A percentile compares a stretch with the other conserved stretches of the same genome.
These are phyloP conservation scores for Polyodon spathula DNA, from an alignment of 2,113 vertebrate species.

Conservation along the genomic window DNA sequence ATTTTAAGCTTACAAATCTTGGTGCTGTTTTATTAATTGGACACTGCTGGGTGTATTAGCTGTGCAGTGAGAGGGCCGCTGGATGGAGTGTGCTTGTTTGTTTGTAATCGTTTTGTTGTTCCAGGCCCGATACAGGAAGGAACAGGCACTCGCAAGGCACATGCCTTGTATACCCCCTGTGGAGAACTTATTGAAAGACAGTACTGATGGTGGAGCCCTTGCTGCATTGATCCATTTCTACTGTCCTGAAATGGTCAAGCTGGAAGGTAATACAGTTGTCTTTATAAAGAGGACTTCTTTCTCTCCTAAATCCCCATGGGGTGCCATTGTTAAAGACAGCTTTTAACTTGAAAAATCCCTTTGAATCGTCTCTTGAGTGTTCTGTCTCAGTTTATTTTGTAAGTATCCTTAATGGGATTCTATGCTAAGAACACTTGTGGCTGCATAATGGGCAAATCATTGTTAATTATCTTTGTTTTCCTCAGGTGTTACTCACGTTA, in stretches of 20 bases:
- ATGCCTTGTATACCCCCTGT: slow-evolving; percentile 85
- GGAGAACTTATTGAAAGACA: slow-evolving; percentile 89
- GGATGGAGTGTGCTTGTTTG: not conserved
- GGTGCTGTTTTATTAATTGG: too few relatives aligned
- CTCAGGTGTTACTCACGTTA: too few relatives aligned
- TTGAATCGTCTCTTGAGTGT: too few relatives aligned
- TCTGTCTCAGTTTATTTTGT: too few relatives aligned
- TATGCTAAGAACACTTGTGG: too few relatives aligned
- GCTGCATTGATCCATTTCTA: slow-evolving; percentile 89
- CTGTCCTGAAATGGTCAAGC: slow-evolving; percentile 73
- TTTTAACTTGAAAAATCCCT: too few relatives aligned
- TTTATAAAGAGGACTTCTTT: not conserved
- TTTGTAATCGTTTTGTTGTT: slow-evolving; percentile 11
- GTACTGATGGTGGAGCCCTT: slow-evolving; percentile 80
- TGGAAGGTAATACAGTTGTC: slow-evolving; percentile 60
- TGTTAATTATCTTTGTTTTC: too few relatives aligned
- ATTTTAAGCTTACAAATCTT: too few relatives aligned
- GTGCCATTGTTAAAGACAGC: too few relatives aligned
- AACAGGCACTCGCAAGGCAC: slow-evolving; percentile 68
- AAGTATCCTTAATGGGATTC: too few relatives aligned
- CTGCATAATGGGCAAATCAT: too few relatives aligned
- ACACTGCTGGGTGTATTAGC: too few relatives aligned
- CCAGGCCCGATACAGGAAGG: slow-evolving; percentile 90
- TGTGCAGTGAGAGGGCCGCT: not conserved
- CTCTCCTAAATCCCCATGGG: not conserved